These are phyloP conservation scores for Podiceps cristatus DNA, from an alignment of 2,113 vertebrate genomes.

Conservation along the genomic window DNA sequence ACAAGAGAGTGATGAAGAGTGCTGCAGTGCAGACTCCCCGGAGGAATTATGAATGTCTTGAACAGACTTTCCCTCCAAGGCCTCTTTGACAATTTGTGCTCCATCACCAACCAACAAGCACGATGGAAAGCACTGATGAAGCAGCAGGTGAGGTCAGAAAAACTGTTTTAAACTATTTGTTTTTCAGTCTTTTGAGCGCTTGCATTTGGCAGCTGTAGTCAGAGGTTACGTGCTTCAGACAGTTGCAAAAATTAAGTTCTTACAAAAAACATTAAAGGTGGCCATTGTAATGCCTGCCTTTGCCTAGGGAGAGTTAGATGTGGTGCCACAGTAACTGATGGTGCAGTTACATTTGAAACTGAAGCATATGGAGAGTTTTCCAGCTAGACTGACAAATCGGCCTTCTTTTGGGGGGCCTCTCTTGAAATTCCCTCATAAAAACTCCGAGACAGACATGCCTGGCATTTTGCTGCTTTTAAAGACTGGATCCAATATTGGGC, in stretches of 20 bases:
- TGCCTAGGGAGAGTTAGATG: background rate
- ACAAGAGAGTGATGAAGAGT: background rate
- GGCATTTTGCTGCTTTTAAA: background rate
- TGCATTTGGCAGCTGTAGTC: background rate
- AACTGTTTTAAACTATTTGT: background rate
- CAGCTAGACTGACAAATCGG: background rate
- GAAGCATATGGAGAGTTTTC: background rate
- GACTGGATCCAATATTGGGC: background rate
- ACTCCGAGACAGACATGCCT: background rate
- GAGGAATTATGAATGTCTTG: background rate
- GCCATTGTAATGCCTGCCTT: background rate
- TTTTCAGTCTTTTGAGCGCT: background rate
- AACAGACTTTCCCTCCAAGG: background rate
- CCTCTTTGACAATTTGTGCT: background rate
- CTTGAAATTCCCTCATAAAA: background rate
- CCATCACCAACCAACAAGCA: background rate
- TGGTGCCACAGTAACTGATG: background rate
- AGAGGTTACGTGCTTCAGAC: background rate
- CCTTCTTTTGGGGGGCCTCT: background rate
- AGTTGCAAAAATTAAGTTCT: background rate
- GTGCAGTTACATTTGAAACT: background rate
- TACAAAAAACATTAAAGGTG: background rate
- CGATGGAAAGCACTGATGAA: fast-evolving
- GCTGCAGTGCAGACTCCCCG: background rate
- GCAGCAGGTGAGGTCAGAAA: background rate